Evolutionary conservation across 2,888 invertebrate species (phyloP).

Genomic region (Lasius fuliginosus): DNA sequence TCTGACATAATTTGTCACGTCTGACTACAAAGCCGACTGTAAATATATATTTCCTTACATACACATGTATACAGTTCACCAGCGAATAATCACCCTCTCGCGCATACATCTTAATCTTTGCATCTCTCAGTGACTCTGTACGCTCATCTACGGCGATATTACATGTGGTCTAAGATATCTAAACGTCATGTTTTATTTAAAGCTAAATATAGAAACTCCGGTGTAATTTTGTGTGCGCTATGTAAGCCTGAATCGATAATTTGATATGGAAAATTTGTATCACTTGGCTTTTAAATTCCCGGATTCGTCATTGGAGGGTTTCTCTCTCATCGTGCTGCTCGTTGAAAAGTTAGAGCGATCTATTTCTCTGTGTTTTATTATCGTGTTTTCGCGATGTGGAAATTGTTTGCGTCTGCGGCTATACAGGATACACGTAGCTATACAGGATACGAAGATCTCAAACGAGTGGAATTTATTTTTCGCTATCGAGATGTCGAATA

Average conservation of each 20-base stretch:
- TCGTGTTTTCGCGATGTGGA: background rate
- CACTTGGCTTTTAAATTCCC: constrained; percentile 3
- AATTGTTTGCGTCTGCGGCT: constrained; percentile 1
- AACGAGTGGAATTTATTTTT: constrained; percentile 40
- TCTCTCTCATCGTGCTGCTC: background rate
- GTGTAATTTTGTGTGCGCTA: constrained; percentile 7
- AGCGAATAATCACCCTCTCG: constrained; percentile 40
- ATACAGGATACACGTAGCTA: background rate
- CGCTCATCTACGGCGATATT: constrained; percentile 27
- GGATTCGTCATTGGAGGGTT: background rate
- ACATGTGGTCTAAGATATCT: constrained; percentile 3
- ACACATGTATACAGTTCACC: constrained; percentile 26
- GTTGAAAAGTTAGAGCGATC: background rate
- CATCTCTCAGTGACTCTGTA: background rate
- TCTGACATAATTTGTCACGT: constrained; percentile 30
- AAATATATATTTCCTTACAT: constrained; percentile 37
- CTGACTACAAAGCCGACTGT: constrained; percentile 29
- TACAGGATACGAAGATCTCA: background rate
- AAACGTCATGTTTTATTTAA: background rate
- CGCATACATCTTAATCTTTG: constrained; percentile 46
- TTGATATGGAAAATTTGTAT: background rate
- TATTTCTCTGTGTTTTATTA: constrained; percentile 23
- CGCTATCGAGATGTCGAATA: constrained; percentile 28
- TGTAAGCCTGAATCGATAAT: background rate
- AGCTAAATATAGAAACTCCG: background rate